Evolutionary conservation across 2,888 invertebrate species (phyloP), one percentile per base, ranked within the genome.

Genomic region (Xestia c-nigrum): DNA sequence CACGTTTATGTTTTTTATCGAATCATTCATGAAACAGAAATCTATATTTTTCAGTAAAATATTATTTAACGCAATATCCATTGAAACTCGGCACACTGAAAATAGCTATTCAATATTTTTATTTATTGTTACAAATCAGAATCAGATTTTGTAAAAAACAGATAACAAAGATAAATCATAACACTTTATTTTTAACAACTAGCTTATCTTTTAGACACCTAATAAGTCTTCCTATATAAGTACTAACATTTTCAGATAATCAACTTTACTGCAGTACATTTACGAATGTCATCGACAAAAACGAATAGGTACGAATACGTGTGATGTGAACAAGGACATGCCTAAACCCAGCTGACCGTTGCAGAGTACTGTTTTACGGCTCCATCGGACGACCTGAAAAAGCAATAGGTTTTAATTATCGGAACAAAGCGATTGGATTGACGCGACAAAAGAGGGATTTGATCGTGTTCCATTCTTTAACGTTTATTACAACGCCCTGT

Each of bases 371-470:
- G 59, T 61, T 74, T 70, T 68, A 81, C 67, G 64, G 55, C 68
- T 55, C 47, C 75, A 74, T 81, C 70, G 85, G 50, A 31, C 24
- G 55, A 55, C 50, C 43, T 59, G 47, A 46, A 84, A 71, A 68
- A 71, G 67, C 75, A 82, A 84, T 80, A 80, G 81, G 71, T 80
- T 84, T 84, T 75, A 84, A 80, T 80, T 80, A 84, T 68, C 31
- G 59, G 52, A 38, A 80, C 69, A 84, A 84, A 55, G 59, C 81
- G 43, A 67, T 38, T 66, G 66, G 43, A 80, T 46, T 72, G 71
- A 61, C 57, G 43, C 31, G 43, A 68, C 47, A 80, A 84, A 75
- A 75, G 55, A 50, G 67, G 38, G 59, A 68, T 80, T 85, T 65
- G 67, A 82, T 85, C 40, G 55, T 46, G 64, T 68, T 84, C 57